phyloP scores from a whole-genome alignment of 2,113 vertebrate genomes.

The Toxotes jaculatrix region DNA sequence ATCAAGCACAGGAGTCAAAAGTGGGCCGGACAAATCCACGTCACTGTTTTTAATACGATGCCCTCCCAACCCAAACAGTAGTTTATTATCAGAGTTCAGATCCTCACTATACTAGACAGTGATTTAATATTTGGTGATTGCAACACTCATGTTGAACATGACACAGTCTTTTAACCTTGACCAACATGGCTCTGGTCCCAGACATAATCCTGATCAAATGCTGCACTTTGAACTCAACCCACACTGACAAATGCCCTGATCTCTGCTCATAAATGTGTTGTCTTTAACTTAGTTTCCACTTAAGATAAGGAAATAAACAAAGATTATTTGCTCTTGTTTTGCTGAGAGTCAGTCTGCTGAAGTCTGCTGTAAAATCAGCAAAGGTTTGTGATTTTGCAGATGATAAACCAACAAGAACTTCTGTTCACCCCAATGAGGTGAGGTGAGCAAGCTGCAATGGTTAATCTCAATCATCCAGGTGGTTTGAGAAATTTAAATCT shows the following conservation, averaged over 20 bases:
- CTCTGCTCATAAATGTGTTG: background rate
- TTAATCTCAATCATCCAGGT: background rate
- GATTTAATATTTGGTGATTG: background rate
- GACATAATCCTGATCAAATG: background rate
- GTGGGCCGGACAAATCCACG: background rate
- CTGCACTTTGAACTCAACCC: background rate
- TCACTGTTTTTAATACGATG: background rate
- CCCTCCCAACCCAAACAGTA: background rate
- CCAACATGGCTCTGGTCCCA: conserved; percentile 1
- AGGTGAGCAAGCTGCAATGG: background rate
- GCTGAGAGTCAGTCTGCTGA: background rate
- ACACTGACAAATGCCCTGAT: background rate
- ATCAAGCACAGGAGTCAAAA: background rate
- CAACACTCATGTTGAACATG: background rate
- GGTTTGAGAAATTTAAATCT: background rate
- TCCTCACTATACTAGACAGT: background rate
- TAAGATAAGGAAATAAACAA: background rate
- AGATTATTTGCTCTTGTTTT: too few relatives aligned
- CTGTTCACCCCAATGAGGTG: background rate
- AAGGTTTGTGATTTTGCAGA: background rate
- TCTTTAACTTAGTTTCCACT: background rate
- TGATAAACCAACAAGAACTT: too few relatives aligned
- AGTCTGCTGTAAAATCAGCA: background rate
- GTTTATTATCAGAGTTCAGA: background rate
- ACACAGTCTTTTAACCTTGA: background rate